Evolutionary conservation across 2,797 vertebrate species (phyloP), one percentile per base, ranked within the genome.

Genomic region (Falco concolor): DNA sequence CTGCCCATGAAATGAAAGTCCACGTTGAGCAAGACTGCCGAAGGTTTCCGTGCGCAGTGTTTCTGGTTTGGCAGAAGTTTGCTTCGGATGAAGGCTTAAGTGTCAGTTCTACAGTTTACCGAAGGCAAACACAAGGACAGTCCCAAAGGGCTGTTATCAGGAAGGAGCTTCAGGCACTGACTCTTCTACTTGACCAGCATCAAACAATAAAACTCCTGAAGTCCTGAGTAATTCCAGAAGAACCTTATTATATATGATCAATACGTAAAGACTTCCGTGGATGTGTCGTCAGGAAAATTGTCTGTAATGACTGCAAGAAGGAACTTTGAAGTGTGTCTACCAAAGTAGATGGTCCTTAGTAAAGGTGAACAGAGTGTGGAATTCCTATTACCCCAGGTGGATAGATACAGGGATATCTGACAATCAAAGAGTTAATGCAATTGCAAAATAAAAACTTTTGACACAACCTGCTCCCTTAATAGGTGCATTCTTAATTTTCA

Each of bases 401-500:
- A 27, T 64, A 8, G 18, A n/a, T 5, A 53, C 50, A 78, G 13
- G 14, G 9, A 22, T 83, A 84, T 28, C 40, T 81, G 73, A 81
- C 18, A 87, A 63, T 38, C 36, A 63, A 86, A 89, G 59, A 22
- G 40, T 91, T 95, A 90, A 93, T 65, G 19, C 52, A 76, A 60
- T 53, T 73, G 52, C 20, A 79, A 79, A 91, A 67, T 42, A 16
- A 86, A 73, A 50, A 65, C 7, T 68, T 89, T 34, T 77, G n/a
- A 70, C 53, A 60, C 40, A 56, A 21, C 15, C 19, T 34, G 2
- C 36, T 86, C 49, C 19, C 63, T 85, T 79, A 85, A 80, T 75
- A 94, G 16, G 5, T 72, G 13, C 27, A 61, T 91, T 90, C 60
- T 93, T 90, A 67, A 68, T 90, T 96, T 95, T 77, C 76, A 84